Evolutionary conservation across 2,113 vertebrate genomes (phyloP).

Genomic region (Thinocorus orbignyianus): DNA sequence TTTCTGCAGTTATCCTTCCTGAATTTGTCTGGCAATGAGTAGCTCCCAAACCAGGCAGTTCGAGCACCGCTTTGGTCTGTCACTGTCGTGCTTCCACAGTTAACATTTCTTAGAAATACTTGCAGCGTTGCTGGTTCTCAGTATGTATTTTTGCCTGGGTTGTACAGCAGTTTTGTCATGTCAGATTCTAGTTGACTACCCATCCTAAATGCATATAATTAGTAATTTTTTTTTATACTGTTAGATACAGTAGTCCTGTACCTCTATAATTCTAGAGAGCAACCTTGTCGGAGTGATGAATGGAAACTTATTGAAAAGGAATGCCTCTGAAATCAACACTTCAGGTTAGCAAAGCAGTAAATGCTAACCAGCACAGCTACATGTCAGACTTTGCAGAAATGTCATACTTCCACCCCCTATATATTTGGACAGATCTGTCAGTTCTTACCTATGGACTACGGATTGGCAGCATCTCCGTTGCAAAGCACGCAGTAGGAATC

Average conservation of each 20-base stretch:
- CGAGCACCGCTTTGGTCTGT: neutral
- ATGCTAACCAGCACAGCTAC: conserved; percentile 7
- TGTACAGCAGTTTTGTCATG: neutral
- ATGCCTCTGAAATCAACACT: conserved; percentile 4
- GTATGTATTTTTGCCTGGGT: neutral
- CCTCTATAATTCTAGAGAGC: neutral
- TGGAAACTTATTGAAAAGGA: conserved; percentile 46
- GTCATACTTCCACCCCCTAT: conserved; percentile 1
- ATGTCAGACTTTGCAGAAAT: conserved; percentile 28
- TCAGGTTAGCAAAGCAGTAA: neutral
- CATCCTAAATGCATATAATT: neutral
- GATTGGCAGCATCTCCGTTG: neutral
- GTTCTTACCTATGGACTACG: neutral
- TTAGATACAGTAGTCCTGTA: neutral
- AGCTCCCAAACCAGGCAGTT: neutral
- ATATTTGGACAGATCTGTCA: conserved; percentile 44
- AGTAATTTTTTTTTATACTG: neutral
- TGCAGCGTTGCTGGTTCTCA: neutral
- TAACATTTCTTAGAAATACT: neutral
- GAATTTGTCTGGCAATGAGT: neutral
- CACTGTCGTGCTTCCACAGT: neutral
- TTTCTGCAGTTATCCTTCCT: neutral
- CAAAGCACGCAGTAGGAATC: neutral
- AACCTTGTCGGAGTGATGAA: conserved; percentile 34
- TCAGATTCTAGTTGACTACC: neutral